Evolutionary conservation across 1,140 invertebrate species (phyloP), one percentile per base, ranked within the genome.

Genomic region (Hormaphis cornu): DNA sequence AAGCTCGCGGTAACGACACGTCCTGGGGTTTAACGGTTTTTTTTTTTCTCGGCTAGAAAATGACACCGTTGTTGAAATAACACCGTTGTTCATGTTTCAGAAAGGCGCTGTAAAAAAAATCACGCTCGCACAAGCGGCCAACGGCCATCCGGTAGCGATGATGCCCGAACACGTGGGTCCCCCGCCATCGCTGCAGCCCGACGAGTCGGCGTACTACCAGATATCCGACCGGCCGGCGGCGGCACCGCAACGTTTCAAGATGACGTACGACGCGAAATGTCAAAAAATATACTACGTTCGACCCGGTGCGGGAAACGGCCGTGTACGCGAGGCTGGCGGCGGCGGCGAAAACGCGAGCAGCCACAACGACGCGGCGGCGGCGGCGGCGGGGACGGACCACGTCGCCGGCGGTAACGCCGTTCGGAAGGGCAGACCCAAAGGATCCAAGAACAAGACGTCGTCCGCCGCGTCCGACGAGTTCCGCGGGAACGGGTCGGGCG

Each of bases 361-460:
- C 20, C 0, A 24, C 6, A 4, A n/a, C 12, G n/a, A n/a, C n/a
- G 9, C 7, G 28, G 44, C n/a, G 18, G 6, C 2, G 1, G 22
- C 20, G 10, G 10, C 26, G 16, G 26, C 24, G 54, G 20, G 2
- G 16, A 5, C 16, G 22, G 5, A 18, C 20, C 1, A 18, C 0
- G 12, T 3, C 16, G 52, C n/a, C n/a, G 30, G 14, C 18, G 30
- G 7, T 5, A n/a, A n/a, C 44, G 37, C 1, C 16, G 48, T 12
- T 22, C 56, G 40, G 9, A 59, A 61, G 2, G 70, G 70, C 5
- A 22, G 70, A 18, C 70, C 70, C 10, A 63, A 42, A 30, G 70
- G 70, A 6, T 71, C 70, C 1, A 71, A 63, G 20, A 71, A 71
- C 22, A 71, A 63, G 22, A 8, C 35, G 5, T 8, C 37, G 22